Percentiles rank a stretch among this genome's conserved stretches.
Evolutionary conservation across 2,888 invertebrate species (phyloP).

Genomic region (Diogma glabrata): DNA sequence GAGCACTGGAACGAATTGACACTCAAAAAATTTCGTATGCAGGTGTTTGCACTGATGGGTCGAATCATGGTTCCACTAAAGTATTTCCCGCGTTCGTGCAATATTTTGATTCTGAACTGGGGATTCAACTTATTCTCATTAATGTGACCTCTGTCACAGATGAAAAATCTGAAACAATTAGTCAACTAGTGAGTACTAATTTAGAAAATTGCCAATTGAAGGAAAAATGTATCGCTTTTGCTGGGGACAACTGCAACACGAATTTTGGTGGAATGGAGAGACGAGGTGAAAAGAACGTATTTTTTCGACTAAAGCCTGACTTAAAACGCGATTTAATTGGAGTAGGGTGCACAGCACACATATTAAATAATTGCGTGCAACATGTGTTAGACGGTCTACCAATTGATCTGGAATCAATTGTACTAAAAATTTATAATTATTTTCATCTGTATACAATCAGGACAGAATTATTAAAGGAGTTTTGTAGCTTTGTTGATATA

Average conservation of each 20-base stretch:
- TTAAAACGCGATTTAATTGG: too few relatives aligned
- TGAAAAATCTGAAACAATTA: slow-evolving; percentile 8
- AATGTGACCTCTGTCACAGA: slow-evolving; percentile 3
- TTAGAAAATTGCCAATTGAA: not conserved
- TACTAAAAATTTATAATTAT: slow-evolving; percentile 19
- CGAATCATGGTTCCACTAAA: too few relatives aligned
- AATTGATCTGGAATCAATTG: slow-evolving; percentile 20
- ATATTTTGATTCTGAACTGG: not conserved
- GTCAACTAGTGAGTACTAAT: not conserved
- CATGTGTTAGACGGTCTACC: slow-evolving; percentile 16
- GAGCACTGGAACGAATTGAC: slow-evolving; percentile 3
- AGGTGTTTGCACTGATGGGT: slow-evolving; percentile 4
- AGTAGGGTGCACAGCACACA: not conserved
- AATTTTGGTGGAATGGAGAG: slow-evolving; percentile 19
- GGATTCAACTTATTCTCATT: not conserved
- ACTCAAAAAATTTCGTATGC: not conserved
- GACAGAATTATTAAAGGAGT: slow-evolving; percentile 8
- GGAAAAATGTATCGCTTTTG: slow-evolving; percentile 13
- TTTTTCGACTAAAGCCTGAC: not conserved
- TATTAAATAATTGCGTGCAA: slow-evolving; percentile 13
- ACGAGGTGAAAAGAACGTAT: slow-evolving; percentile 16
- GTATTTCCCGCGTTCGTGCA: too few relatives aligned
- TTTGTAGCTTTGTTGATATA: slow-evolving; percentile 3
- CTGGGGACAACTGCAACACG: slow-evolving; percentile 15
- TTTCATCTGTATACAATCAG: slow-evolving; percentile 16